phyloP scores from a whole-genome alignment of 2,797 vertebrate genomes.

The Ctenopoma kingsleyae region DNA sequence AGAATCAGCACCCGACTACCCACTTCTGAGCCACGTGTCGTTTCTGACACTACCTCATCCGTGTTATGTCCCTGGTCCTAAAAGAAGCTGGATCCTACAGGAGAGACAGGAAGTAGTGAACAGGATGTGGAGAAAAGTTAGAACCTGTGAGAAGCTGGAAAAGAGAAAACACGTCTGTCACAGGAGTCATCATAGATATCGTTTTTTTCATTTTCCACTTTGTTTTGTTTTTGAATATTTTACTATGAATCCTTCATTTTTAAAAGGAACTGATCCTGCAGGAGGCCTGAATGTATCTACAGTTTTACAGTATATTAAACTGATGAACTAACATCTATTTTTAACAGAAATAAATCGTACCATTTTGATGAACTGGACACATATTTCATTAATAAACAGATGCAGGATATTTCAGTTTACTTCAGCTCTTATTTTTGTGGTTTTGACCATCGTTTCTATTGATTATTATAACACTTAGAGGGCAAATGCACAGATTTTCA shows the following conservation, averaged over 20 bases:
- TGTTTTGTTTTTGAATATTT: background rate
- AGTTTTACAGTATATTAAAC: no score
- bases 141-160: constrained; percentile 10
- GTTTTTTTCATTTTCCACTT: background rate
- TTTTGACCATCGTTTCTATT: no score
- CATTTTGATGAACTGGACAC: no score
- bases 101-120: constrained; percentile 45
- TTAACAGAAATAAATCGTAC: no score
- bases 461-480: no score
- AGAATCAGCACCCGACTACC: constrained; percentile 35
- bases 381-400: no score
- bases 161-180: background rate
- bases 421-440: background rate
- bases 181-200: constrained; percentile 24
- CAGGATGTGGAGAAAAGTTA: constrained; percentile 19
- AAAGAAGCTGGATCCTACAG: constrained; percentile 54
- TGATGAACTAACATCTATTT: no score
- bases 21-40: constrained; percentile 7
- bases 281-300: no score
- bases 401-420: background rate
- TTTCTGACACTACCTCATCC: constrained; percentile 14
- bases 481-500: no score
- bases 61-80: constrained; percentile 13
- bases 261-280: no score
- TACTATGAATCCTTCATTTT: background rate